Evolutionary conservation across 2,113 vertebrate species (phyloP).

Genomic region (Nothobranchius kuhntae): DNA sequence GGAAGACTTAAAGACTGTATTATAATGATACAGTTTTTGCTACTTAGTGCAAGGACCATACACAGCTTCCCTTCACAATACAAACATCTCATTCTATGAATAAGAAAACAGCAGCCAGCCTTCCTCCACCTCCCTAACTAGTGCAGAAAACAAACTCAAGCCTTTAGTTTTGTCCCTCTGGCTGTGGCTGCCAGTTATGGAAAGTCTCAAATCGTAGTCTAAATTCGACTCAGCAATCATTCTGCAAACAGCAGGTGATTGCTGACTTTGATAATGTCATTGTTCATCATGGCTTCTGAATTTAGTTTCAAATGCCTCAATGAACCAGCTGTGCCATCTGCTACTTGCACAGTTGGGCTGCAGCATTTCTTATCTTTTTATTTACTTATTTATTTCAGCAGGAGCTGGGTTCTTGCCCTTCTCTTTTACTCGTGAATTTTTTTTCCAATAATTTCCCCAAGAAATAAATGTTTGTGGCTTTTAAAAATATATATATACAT

Average conservation of each 20-base stretch:
- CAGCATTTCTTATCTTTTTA: not conserved
- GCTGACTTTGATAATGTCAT: conserved; percentile 21
- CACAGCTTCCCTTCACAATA: conserved; percentile 52
- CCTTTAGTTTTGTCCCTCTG: conserved; percentile 40
- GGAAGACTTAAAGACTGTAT: conserved; percentile 34
- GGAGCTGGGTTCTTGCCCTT: not conserved
- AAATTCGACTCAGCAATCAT: conserved; percentile 25
- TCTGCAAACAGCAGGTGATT: conserved; percentile 19
- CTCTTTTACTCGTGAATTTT: not conserved
- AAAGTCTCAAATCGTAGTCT: conserved; percentile 6
- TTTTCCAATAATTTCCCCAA: not conserved
- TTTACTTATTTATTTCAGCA: conserved; percentile 11
- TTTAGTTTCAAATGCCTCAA: conserved; percentile 18
- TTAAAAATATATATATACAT: not conserved
- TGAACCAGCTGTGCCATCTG: conserved; percentile 13
- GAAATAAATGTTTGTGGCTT: not conserved
- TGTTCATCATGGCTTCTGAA: conserved; percentile 41
- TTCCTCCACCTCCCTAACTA: conserved; percentile 25
- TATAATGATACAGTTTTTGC: conserved; percentile 38
- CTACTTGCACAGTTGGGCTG: conserved; percentile 1
- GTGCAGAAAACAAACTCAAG: conserved; percentile 30
- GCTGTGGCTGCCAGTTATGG: conserved; percentile 18
- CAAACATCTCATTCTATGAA: conserved; percentile 49
- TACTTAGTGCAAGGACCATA: conserved; percentile 39
- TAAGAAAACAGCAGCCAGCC: conserved; percentile 35